Evolutionary conservation across 2,797 vertebrate species (phyloP).

Genomic region (Diplodus puntazzo): DNA sequence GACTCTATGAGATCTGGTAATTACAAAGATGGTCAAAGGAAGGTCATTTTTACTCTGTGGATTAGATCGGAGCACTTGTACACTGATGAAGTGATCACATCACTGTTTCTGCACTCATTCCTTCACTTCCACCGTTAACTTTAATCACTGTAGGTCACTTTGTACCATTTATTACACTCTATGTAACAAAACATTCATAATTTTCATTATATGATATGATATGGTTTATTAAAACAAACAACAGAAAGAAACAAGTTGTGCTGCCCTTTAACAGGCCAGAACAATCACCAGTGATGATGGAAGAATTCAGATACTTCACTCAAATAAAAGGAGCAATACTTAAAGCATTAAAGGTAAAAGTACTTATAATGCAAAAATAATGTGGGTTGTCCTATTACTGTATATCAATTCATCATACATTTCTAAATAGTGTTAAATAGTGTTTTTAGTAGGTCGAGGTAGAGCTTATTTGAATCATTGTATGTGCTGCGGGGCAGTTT

Average conservation of each 20-base stretch:
- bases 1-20: slow-evolving; percentile 78
- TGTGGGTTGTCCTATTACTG: background rate
- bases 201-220: slow-evolving; percentile 2
- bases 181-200: background rate
- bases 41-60: slow-evolving; percentile 81
- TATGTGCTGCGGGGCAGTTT: background rate
- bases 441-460: background rate
- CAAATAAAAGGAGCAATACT: too few relatives aligned
- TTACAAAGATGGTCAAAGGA: slow-evolving; percentile 82
- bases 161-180: slow-evolving; percentile 26
- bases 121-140: slow-evolving; percentile 38
- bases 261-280: too few relatives aligned
- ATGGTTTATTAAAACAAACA: background rate
- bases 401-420: background rate
- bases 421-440: background rate
- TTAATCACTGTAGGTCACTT: slow-evolving; percentile 39
- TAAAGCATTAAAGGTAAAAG: background rate
- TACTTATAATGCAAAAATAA: background rate
- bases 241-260: background rate
- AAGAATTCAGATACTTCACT: background rate
- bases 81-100: slow-evolving; percentile 64
- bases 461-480: too few relatives aligned
- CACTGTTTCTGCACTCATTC: slow-evolving; percentile 39
- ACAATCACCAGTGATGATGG: background rate
- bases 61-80: slow-evolving; percentile 66